Evolutionary conservation across 2,888 invertebrate species (phyloP).

Genomic region (Phaonia tiefii): DNA sequence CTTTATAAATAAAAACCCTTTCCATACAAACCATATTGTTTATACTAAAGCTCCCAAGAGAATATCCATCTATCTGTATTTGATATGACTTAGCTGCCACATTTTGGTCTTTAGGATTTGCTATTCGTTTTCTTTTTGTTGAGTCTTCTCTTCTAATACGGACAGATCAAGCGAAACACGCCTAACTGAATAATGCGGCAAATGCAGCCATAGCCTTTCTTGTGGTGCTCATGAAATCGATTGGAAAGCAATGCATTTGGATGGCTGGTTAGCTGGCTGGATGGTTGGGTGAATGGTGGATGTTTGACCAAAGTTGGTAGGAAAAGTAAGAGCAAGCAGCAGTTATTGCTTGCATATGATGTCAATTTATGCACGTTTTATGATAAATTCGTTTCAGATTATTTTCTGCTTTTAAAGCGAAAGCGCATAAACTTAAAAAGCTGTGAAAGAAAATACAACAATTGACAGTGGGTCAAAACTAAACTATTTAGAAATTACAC

Average conservation of each 20-base stretch:
- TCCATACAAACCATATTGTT: conserved; percentile 16
- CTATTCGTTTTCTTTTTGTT: conserved; percentile 55
- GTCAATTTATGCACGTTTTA: conserved; percentile 66
- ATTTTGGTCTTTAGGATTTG: conserved; percentile 60
- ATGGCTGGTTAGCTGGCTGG: background rate
- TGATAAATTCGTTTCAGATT: conserved; percentile 65
- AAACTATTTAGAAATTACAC: no score
- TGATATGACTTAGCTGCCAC: no score
- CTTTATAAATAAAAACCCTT: conserved; percentile 1
- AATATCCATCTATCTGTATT: background rate
- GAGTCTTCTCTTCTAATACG: conserved; percentile 42
- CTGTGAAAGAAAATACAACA: background rate
- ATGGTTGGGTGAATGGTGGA: background rate
- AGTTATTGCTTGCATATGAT: conserved; percentile 64
- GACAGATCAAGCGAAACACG: conserved; percentile 63
- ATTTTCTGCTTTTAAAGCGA: conserved; percentile 52
- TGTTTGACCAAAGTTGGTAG: background rate
- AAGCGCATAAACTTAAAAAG: conserved; percentile 46
- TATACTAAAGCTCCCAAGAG: background rate
- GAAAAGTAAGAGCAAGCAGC: conserved; percentile 50
- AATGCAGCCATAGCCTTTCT: background rate
- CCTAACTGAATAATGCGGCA: conserved; percentile 47
- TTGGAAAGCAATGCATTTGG: conserved; percentile 55
- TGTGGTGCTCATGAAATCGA: conserved; percentile 19
- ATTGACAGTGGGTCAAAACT: background rate